A percentile compares a stretch with the other conserved stretches of the same genome.
Conservation (phyloP, 37 sponge, comb jelly and placozoan genomes). For the Aplysina aerophoba region DNA sequence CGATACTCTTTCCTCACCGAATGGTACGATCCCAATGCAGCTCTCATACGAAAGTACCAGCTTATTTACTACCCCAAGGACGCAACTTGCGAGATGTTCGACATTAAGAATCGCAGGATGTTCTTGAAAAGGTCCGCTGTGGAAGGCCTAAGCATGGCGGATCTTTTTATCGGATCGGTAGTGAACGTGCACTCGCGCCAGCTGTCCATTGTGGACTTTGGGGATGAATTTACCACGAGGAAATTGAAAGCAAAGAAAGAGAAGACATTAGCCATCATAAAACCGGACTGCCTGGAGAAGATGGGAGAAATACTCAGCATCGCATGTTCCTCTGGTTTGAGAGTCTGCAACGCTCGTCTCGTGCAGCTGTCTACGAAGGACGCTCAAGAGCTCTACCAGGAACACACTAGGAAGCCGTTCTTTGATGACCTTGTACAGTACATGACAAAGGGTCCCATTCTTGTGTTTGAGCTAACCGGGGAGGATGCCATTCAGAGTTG, state of each 20-base stretch:
- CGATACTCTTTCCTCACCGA: slow-evolving; percentile 89
- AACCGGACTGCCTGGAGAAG: slow-evolving; percentile 79
- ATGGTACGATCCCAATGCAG: slow-evolving; percentile 96
- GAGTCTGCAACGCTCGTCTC: slow-evolving; percentile 82
- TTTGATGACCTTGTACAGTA: slow-evolving; percentile 61
- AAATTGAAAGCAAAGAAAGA: slow-evolving; percentile 75
- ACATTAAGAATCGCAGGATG: slow-evolving; percentile 82
- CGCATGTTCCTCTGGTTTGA: slow-evolving; percentile 57
- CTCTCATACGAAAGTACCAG: slow-evolving; percentile 85
- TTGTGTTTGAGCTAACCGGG: slow-evolving; percentile 86
- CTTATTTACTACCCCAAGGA: slow-evolving; percentile 84
- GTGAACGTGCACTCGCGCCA: slow-evolving; percentile 92
- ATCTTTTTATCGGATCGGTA: slow-evolving; percentile 86
- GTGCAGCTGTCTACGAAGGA: slow-evolving; percentile 75
- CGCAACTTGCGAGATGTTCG: slow-evolving; percentile 88
- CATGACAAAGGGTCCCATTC: slow-evolving; percentile 81
- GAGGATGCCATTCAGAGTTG: slow-evolving; percentile 69
- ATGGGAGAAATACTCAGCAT: slow-evolving; percentile 76
- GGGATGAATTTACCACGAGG: slow-evolving; percentile 86
- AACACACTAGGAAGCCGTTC: slow-evolving; percentile 71
- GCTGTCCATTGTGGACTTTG: slow-evolving; percentile 85
- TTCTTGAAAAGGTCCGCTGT: slow-evolving; percentile 84
- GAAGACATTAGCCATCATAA: slow-evolving; percentile 85
- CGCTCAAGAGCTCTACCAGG: slow-evolving; percentile 81
- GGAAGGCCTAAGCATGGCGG: slow-evolving; percentile 60